Conservation (phyloP, 2,888 invertebrate species). For the Latheticus oryzae region DNA sequence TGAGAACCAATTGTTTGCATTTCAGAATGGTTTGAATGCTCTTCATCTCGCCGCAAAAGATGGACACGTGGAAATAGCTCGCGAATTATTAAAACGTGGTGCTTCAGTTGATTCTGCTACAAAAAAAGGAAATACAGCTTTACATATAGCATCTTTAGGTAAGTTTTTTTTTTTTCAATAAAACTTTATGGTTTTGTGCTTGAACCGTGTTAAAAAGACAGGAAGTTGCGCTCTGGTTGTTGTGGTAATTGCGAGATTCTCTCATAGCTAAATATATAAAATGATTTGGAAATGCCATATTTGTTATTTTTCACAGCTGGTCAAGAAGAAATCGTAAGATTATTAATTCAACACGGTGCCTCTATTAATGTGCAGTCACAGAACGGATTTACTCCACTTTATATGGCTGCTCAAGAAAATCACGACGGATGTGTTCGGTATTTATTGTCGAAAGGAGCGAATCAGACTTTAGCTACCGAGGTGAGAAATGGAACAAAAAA, state of each 20-base stretch:
- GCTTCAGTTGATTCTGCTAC: slow-evolving; percentile 98
- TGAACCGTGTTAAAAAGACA: slow-evolving; percentile 23
- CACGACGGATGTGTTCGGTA: slow-evolving; percentile 96
- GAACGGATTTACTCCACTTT: slow-evolving; percentile 98
- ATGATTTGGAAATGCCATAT: slow-evolving; percentile 2
- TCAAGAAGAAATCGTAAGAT: slow-evolving; percentile 94
- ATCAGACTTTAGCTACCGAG: slow-evolving; percentile 98
- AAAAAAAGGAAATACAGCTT: slow-evolving; percentile 98
- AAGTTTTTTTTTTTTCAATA: slow-evolving; percentile 23
- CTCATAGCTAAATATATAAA: slow-evolving; percentile 3
- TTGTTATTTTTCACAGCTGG: slow-evolving; percentile 78
- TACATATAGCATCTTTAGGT: slow-evolving; percentile 94
- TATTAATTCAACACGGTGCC: slow-evolving; percentile 93
- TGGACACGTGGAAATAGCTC: slow-evolving; percentile 95
- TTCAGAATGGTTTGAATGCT: slow-evolving; percentile 98
- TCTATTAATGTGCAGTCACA: slow-evolving; percentile 99
- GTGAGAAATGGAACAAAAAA: too few species aligned
- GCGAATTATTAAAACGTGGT: slow-evolving; percentile 91
- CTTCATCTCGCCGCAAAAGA: slow-evolving; percentile 98
- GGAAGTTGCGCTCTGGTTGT: slow-evolving; percentile 45
- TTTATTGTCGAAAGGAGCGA: slow-evolving; percentile 93
- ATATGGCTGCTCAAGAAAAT: slow-evolving; percentile 99
- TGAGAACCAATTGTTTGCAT: slow-evolving; percentile 41
- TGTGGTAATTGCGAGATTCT: slow-evolving; percentile 32
- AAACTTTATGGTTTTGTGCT: slow-evolving; percentile 6